Evolutionary conservation across 2,113 vertebrate genomes (phyloP), one percentile per base, ranked within the genome.

Genomic region (Amblyopsis rosae): DNA sequence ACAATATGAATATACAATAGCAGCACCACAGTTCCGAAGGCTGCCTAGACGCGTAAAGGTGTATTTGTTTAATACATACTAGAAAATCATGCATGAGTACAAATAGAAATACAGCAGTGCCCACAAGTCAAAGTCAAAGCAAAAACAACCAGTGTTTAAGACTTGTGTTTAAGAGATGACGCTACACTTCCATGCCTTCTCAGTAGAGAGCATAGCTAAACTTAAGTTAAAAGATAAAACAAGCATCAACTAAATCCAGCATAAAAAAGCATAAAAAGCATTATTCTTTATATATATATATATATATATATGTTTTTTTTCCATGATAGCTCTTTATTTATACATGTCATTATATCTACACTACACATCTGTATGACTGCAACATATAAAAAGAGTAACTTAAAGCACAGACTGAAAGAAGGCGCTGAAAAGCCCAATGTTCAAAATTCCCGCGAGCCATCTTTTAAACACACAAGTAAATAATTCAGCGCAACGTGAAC

Each of bases 401-500:
- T 4, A 55, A 51, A 62, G 67, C 71, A 54, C 76, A 49, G 63
- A 70, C 51, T 17, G 51, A 73, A 76, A 3, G 32, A 19, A 8
- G 35, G 73, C 73, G 79, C 65, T 26, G 15, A 46, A 71, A 66
- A 79, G 71, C 72, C 26, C 10, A 77, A 67, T 76, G 72, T 71
- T 69, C 8, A 32, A 76, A 84, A 82, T 73, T 82, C 88, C 88
- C 79, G 47, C 1, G 64, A 78, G 85, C 46, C 5, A 41, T 69
- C 80, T 69, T 81, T 87, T 83, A 86, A 90, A 86, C 86, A 85
- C 81, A 69, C 60, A 72, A 48, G 70, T 90, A 80, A 87, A 92
- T 92, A 87, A 90, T 90, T 88, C 72, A 90, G 75, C 62, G 69
- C 59, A 59, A 74, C 69, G 73, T 72, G 84, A 90, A 87, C 83